A percentile compares a stretch with the other conserved stretches of the same genome.
Conservation (phyloP, 2,797 vertebrate genomes). For the Bucorvus abyssinicus region DNA sequence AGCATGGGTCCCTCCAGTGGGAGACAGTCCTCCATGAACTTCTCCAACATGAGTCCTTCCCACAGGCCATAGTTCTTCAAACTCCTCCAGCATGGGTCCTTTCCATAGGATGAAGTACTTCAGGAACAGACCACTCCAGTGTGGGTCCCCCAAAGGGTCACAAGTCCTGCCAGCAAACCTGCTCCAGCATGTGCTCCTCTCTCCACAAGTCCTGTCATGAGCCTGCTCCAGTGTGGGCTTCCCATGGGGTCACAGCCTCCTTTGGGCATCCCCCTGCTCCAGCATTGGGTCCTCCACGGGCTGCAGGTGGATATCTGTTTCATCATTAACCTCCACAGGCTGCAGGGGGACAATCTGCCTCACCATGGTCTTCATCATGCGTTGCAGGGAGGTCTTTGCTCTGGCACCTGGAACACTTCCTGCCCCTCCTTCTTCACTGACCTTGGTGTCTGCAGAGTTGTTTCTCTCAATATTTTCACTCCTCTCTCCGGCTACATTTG, state of each 20-base stretch:
- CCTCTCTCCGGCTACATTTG: neutral
- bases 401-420: neutral
- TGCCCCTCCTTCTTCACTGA: neutral
- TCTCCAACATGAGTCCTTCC: neutral
- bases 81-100: neutral
- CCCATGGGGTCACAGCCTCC: neutral
- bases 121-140: neutral
- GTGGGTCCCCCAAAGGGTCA: neutral
- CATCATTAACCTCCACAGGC: neutral
- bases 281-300: neutral
- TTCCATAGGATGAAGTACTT: neutral
- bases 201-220: neutral
- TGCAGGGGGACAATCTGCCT: neutral
- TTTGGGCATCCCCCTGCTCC: neutral
- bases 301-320: neutral
- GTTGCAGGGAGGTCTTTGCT: neutral
- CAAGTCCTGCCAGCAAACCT: neutral
- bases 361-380: neutral
- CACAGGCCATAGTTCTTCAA: neutral
- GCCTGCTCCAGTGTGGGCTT: neutral
- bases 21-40: neutral
- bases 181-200: neutral
- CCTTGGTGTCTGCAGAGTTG: neutral
- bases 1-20: neutral
- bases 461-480: neutral